Evolutionary conservation across 2,797 vertebrate species (phyloP).

Genomic region (Anguilla anguilla): DNA sequence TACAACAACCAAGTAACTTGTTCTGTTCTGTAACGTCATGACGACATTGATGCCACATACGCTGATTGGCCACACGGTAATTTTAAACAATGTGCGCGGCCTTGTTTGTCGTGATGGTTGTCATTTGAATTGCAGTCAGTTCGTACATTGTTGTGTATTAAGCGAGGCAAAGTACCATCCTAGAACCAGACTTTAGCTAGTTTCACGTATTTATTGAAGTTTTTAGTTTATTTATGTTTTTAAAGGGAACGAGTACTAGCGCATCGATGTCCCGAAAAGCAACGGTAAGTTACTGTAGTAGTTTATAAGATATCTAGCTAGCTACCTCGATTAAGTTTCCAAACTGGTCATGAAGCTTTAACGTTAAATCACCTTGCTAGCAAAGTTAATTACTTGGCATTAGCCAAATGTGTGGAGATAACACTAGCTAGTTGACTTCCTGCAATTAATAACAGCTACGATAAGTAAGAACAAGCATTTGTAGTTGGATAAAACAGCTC

Average conservation of each 20-base stretch:
- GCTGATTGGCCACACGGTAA: constrained; percentile 21
- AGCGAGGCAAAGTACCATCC: not conserved
- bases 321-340: not conserved
- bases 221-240: not conserved
- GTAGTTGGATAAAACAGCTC: no score
- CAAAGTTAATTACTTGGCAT: no score
- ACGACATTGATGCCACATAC: constrained; percentile 4
- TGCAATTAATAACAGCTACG: no score
- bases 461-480: no score
- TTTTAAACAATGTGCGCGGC: constrained; percentile 37
- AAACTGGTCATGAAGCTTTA: no score
- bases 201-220: not conserved
- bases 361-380: no score
- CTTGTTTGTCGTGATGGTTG: not conserved
- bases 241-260: not conserved
- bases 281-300: not conserved
- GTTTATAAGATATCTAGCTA: not conserved
- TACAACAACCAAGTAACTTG: constrained; percentile 13
- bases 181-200: not conserved
- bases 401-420: not conserved
- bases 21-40: not conserved
- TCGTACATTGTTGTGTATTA: not conserved
- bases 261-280: not conserved
- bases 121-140: not conserved
- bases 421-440: not conserved